These are phyloP conservation scores for Halocaridina rubra DNA, from an alignment of 2,888 invertebrate species.

Conservation along the genomic window DNA sequence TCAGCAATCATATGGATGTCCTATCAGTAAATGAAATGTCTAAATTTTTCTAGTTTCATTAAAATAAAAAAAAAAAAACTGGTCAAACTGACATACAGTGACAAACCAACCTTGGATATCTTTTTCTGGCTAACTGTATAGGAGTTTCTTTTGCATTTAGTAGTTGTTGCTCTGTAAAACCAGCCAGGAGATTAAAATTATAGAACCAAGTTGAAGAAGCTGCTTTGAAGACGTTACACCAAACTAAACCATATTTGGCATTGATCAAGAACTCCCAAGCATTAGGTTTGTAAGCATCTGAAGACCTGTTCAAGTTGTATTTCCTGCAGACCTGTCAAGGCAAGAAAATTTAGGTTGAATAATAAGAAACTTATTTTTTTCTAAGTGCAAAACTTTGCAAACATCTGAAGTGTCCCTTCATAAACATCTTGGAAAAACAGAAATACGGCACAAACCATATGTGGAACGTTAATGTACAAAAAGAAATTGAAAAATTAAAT, in stretches of 20 bases:
- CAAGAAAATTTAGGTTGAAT: background rate
- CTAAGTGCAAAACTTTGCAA: background rate
- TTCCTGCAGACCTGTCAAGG: conserved; percentile 45
- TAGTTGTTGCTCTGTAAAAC: conserved; percentile 47
- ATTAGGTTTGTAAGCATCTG: conserved; percentile 45
- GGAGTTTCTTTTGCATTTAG: conserved; percentile 58
- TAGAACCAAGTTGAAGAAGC: conserved; percentile 63
- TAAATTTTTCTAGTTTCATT: too few species aligned
- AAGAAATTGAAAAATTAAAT: too few species aligned
- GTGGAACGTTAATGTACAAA: too few species aligned
- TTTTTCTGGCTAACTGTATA: conserved; percentile 48
- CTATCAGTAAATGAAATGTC: too few species aligned
- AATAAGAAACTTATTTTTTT: background rate
- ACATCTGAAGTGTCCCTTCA: too few species aligned
- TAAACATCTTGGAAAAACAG: too few species aligned
- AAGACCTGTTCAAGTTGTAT: conserved; percentile 32
- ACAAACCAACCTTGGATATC: conserved; percentile 56
- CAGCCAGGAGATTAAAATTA: conserved; percentile 61
- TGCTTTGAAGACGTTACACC: conserved; percentile 62
- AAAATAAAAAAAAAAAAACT: too few species aligned
- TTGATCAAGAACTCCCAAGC: conserved; percentile 63
- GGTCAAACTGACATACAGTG: too few species aligned
- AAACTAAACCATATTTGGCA: conserved; percentile 36
- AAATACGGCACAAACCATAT: too few species aligned
- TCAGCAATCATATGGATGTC: too few species aligned